phyloP scores from a whole-genome alignment of 2,888 invertebrate species.

The Nymphalis c-album region DNA sequence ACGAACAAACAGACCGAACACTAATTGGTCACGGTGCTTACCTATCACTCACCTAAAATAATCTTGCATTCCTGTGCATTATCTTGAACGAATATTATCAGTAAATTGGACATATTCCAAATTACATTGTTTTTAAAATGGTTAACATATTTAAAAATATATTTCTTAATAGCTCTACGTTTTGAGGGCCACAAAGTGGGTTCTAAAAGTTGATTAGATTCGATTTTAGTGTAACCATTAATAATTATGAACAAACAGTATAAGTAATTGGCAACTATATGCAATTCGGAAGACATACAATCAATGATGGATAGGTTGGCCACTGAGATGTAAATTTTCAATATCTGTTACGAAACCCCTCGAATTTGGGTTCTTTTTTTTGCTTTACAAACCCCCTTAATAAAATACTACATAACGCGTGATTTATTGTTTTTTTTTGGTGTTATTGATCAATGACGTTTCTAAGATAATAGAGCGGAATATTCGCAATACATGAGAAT shows the following conservation, averaged over 20 bases:
- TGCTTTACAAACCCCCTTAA: too few relatives aligned
- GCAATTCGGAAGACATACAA: too few relatives aligned
- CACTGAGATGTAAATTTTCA: too few relatives aligned
- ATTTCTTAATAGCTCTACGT: background rate
- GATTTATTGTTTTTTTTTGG: too few relatives aligned
- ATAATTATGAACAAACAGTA: too few relatives aligned
- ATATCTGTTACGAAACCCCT: too few relatives aligned
- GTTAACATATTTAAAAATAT: background rate
- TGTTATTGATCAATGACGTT: background rate
- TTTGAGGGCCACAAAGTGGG: background rate
- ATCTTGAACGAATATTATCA: conserved; percentile 29
- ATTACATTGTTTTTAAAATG: conserved; percentile 3
- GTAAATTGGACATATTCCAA: conserved; percentile 22
- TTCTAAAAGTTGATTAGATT: too few relatives aligned
- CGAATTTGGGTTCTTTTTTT: too few relatives aligned
- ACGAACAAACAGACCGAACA: conserved; percentile 53
- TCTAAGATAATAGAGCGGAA: background rate
- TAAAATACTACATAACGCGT: too few relatives aligned
- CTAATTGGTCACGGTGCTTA: conserved; percentile 80
- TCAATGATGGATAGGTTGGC: too few relatives aligned
- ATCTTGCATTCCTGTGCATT: conserved; percentile 34
- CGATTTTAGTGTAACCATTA: too few relatives aligned
- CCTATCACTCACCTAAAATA: conserved; percentile 62
- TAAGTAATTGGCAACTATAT: too few relatives aligned
- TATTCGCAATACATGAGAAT: conserved; percentile 22